Conservation (phyloP, 2,113 vertebrate species). For the Syrmaticus mikado region DNA sequence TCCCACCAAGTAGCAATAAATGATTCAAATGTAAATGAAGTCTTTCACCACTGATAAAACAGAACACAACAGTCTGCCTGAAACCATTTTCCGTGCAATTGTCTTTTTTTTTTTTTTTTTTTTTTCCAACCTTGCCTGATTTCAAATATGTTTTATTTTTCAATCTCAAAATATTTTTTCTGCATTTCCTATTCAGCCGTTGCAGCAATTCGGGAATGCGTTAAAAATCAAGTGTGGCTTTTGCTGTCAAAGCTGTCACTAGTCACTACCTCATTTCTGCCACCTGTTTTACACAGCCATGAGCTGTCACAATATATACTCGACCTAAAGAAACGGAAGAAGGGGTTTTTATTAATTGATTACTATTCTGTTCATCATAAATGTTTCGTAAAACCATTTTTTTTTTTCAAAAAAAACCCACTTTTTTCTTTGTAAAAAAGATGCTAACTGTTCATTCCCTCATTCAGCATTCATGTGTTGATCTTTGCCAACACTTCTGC, state of each 20-base stretch:
- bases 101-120: neutral
- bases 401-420: too few species aligned
- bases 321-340: too few species aligned
- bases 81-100: neutral
- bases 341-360: too few species aligned
- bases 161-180: neutral
- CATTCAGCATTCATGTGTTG: neutral
- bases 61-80: rapidly evolving
- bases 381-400: too few species aligned
- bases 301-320: too few species aligned
- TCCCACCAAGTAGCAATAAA: neutral
- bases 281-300: neutral
- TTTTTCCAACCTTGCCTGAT: neutral
- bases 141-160: neutral
- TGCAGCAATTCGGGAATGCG: neutral
- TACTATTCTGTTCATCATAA: too few species aligned
- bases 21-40: neutral
- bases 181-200: neutral
- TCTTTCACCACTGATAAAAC: neutral
- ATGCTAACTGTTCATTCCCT: neutral
- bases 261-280: neutral
- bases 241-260: neutral
- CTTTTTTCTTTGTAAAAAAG: neutral
- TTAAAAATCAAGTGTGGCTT: neutral
- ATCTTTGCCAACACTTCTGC: neutral